Evolutionary conservation across 2,888 invertebrate species (phyloP).

Genomic region (Agonopterix arenella): DNA sequence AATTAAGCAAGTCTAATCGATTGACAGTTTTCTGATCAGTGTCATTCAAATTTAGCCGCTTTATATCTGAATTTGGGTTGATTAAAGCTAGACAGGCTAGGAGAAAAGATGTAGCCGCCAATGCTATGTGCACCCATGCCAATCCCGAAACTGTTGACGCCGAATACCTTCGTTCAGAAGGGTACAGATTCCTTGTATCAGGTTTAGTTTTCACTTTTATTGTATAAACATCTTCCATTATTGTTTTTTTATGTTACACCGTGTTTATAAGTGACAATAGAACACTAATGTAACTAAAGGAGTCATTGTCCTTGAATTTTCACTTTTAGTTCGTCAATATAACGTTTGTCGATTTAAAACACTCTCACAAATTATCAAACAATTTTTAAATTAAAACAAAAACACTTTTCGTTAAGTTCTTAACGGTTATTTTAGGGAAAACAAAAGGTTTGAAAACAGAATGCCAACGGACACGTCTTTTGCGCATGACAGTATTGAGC

Average conservation of each 20-base stretch:
- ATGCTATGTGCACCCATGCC: conserved; percentile 78
- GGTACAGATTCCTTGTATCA: conserved; percentile 76
- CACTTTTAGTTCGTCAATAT: background rate
- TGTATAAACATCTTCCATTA: conserved; percentile 82
- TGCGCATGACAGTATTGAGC: conserved; percentile 18
- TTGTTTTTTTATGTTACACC: background rate
- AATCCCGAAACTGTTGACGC: conserved; percentile 81
- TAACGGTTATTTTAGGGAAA: conserved; percentile 11
- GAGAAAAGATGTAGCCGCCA: conserved; percentile 76
- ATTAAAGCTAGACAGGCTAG: conserved; percentile 73
- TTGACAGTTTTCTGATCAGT: conserved; percentile 14
- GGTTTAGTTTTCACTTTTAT: conserved; percentile 81
- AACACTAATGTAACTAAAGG: background rate
- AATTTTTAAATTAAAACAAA: too few relatives aligned
- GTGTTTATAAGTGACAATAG: conserved; percentile 1
- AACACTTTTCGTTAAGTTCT: background rate
- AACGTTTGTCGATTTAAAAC: background rate
- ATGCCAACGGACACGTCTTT: conserved; percentile 14
- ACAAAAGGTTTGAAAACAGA: conserved; percentile 3
- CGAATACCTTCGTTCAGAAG: conserved; percentile 81
- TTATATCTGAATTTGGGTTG: conserved; percentile 34
- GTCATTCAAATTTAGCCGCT: conserved; percentile 12
- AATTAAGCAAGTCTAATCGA: conserved; percentile 13
- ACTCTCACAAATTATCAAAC: too few relatives aligned
- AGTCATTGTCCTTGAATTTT: conserved; percentile 8